phyloP scores from a whole-genome alignment of 2,113 vertebrate genomes.

The Prolemur simus region DNA sequence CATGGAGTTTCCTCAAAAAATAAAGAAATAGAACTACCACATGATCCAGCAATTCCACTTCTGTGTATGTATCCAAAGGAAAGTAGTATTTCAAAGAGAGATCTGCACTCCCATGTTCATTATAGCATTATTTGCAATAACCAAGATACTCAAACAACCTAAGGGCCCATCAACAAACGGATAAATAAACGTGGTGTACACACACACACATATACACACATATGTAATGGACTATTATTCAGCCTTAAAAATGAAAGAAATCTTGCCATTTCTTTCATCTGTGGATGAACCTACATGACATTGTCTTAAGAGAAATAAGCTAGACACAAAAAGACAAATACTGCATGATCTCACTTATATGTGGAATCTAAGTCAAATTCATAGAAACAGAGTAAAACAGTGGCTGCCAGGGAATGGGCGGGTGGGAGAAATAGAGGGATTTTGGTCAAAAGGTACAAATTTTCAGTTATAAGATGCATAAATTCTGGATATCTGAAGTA shows the following conservation, averaged over 20 bases:
- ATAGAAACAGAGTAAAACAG: not conserved
- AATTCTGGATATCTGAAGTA: not conserved
- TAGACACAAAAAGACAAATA: not conserved
- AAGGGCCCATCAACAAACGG: not conserved
- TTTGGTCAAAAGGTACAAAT: not conserved
- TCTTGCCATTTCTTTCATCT: not conserved
- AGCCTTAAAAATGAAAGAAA: not conserved
- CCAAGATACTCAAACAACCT: not conserved
- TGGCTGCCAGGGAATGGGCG: not conserved
- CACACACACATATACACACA: not conserved
- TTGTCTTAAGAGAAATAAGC: not conserved
- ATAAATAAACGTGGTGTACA: not conserved
- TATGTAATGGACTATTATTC: not conserved
- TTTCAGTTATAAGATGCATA: not conserved
- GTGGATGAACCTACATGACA: not conserved
- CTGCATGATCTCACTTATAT: not conserved
- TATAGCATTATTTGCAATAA: not conserved
- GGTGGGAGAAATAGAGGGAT: not conserved
- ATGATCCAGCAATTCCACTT: not conserved
- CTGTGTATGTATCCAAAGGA: not conserved
- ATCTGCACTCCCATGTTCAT: not conserved
- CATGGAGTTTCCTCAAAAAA: not conserved
- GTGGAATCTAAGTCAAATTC: not conserved
- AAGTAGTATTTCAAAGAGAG: not conserved
- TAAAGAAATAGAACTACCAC: not conserved